Base-by-base conservation (phyloP, 2,797 vertebrate genomes). In the Hylomyscus alleni region DNA sequence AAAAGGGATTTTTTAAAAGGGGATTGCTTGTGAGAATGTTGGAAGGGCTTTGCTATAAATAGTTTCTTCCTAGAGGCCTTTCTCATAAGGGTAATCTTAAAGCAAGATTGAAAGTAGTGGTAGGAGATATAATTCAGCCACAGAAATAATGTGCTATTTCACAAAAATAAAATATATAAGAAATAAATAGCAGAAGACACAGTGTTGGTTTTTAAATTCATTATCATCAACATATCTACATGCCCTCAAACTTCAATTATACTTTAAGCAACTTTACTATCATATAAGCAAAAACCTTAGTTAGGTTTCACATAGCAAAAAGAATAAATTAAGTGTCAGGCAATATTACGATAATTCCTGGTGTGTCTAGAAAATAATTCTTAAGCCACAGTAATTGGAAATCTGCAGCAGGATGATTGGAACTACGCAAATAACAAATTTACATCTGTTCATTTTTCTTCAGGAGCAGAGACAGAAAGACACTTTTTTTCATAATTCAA, bases 321-420 rank as follows among this genome's bases (percentile, higher is more conserved):
- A 90, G 91, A 90, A 78, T 78, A 90, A 97, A 95, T 94, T 85
- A 95, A 96, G 80, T 85, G 22, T 26, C 91, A 96, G 93, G 95
- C 62, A 95, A 78, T 86, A 93, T 92, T 90, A 88, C 90, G 83
- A 14, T 96, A 91, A 81, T 92, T 97, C 93, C 95, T 90, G 80
- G 86, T 92, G 92, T 88, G 89, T 93, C 81, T 96, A 80, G 88
- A 80, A 98, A 95, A 93, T 97, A 97, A 97, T 92, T 94, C 82
- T 93, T 89, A 97, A 97, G 85, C 69, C 77, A 95, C 2, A 67
- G 89, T 97, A 96, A 97, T 95, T 97, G 77, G 94, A 97, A 98
- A 96, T 95, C 95, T 97, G 90, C 81, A 96, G 95, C 93, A 17
- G 52, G 83, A 87, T 96, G 95, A 96, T 76, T 90, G 84, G 73